Conservation (phyloP, 2,888 invertebrate genomes). For the Dasysyrphus albostriatus region DNA sequence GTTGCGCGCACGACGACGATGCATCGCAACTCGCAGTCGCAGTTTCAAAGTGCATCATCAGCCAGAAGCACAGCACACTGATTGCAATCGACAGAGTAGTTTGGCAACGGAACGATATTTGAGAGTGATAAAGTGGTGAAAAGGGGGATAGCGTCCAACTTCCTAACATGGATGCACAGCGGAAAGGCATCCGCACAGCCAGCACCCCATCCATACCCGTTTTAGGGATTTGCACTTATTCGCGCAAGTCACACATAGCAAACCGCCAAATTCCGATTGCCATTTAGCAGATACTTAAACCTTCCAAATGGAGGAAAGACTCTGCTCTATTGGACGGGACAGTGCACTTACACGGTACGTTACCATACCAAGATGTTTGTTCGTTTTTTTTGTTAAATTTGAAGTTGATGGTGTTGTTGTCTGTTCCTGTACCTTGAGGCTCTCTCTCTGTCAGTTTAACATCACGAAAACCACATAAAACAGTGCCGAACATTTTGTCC, state of each 20-base stretch:
- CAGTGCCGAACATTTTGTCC: conserved; percentile 75
- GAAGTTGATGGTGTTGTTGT: conserved; percentile 8
- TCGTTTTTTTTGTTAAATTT: conserved; percentile 1
- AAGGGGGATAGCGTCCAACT: background rate
- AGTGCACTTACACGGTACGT: conserved; percentile 72
- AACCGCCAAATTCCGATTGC: conserved; percentile 70
- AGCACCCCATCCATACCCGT: conserved; percentile 39
- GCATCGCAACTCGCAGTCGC: conserved; percentile 35
- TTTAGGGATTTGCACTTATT: conserved; percentile 54
- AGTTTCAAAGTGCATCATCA: conserved; percentile 59
- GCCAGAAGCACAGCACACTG: conserved; percentile 64
- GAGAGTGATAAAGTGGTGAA: background rate
- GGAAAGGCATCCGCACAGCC: conserved; percentile 74
- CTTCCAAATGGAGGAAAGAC: conserved; percentile 60
- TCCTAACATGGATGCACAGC: conserved; percentile 59
- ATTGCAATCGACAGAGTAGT: conserved; percentile 70
- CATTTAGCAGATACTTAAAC: conserved; percentile 75
- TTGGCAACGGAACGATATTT: background rate
- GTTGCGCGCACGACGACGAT: conserved; percentile 70
- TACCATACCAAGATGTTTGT: conserved; percentile 44
- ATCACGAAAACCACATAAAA: conserved; percentile 76
- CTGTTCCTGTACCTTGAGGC: conserved; percentile 1
- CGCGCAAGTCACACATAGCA: conserved; percentile 37
- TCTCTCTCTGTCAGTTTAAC: conserved; percentile 56
- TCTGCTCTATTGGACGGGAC: conserved; percentile 54